Conservation (phyloP, 2,797 vertebrate species). For the Oryzias sinensis region DNA sequence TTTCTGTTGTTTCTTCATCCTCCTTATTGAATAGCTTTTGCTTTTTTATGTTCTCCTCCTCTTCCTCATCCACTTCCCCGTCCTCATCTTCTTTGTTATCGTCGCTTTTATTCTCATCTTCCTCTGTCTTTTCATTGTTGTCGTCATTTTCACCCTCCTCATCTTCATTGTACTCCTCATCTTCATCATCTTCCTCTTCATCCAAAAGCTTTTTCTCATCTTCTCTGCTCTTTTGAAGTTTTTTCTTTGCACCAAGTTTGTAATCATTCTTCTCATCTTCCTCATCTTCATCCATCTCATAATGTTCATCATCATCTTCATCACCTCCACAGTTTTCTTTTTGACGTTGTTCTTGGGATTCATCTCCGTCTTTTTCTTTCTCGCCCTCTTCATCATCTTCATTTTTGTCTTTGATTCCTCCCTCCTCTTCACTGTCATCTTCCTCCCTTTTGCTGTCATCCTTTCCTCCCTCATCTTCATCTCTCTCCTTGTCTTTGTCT, state of each 20-base stretch:
- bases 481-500: not conserved
- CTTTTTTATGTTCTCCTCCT: not conserved
- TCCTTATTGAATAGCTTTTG: not conserved
- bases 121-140: not conserved
- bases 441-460: not conserved
- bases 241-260: not conserved
- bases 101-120: not conserved
- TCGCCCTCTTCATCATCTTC: conserved; percentile 1
- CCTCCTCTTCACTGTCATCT: not conserved
- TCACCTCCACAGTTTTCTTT: no score
- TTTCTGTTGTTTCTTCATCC: not conserved
- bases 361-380: not conserved
- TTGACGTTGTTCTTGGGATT: not conserved
- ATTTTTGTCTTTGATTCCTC: not conserved
- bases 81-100: not conserved
- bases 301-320: no score
- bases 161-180: not conserved
- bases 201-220: no score
- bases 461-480: not conserved
- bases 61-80: not conserved
- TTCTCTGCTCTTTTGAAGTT: not conserved
- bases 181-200: not conserved
- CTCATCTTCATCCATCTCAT: no score
- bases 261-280: no score
- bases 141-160: not conserved